Percentiles rank a stretch among this genome's conserved stretches.
phyloP scores from a whole-genome alignment of 92 coral and sea anemone species.

The Parazoanthus atlanticus region DNA sequence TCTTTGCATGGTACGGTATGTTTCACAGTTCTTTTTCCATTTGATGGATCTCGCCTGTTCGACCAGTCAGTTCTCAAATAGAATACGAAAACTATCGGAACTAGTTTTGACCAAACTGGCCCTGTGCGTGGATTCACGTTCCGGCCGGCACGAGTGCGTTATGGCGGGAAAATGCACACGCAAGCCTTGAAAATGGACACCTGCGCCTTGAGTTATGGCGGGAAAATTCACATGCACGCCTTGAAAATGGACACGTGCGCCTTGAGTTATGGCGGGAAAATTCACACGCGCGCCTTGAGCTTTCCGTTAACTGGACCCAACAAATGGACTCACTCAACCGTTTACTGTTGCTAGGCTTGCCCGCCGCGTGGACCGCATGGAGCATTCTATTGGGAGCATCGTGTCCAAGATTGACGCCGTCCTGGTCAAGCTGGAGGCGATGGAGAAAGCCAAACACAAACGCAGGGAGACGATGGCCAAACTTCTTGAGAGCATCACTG shows the following conservation, averaged over 20 bases:
- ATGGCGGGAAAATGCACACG: too few species aligned
- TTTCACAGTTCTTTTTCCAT: neutral
- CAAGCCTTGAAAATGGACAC: too few species aligned
- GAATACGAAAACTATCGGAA: neutral
- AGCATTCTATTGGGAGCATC: conserved; percentile 97
- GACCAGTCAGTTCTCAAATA: neutral
- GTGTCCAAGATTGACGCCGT: conserved; percentile 99
- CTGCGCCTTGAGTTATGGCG: too few species aligned
- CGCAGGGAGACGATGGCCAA: conserved; percentile 99
- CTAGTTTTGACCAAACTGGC: neutral
- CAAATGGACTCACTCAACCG: too few species aligned
- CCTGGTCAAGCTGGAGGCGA: conserved; percentile 94
- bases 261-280: too few species aligned
- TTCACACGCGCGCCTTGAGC: too few species aligned
- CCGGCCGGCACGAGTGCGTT: neutral
- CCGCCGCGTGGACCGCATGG: conserved; percentile 99
- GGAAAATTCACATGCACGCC: too few species aligned
- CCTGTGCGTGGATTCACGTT: neutral
- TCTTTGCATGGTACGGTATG: too few species aligned
- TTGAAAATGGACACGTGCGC: too few species aligned
- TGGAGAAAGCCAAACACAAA: conserved; percentile 98
- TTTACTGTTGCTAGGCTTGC: conserved; percentile 56
- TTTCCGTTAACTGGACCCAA: too few species aligned
- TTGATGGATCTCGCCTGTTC: neutral
- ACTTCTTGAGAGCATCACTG: conserved; percentile 94